These are phyloP conservation scores for Bolinopsis microptera DNA, from an alignment of 37 sponge, comb jelly and placozoan genomes.

Conservation along the genomic window DNA sequence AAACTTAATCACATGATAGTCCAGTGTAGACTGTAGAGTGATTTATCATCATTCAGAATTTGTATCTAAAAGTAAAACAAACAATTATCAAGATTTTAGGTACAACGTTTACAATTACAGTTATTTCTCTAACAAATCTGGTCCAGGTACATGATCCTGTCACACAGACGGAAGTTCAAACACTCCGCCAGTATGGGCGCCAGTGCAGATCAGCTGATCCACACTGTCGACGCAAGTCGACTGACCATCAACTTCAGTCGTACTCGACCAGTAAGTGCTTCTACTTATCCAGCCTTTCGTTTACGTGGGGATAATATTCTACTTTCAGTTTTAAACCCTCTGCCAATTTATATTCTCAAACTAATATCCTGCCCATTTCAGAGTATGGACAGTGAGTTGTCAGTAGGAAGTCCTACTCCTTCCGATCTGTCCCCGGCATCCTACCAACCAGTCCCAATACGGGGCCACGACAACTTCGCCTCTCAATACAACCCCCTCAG, in stretches of 20 bases:
- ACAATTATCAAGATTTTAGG: no score
- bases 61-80: no score
- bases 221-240: not conserved
- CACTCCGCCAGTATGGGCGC: slow-evolving; percentile 8
- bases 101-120: no score
- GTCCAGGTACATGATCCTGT: slow-evolving; percentile 24
- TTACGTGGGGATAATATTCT: no score
- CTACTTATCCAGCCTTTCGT: not conserved
- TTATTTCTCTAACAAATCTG: no score
- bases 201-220: slow-evolving; percentile 7
- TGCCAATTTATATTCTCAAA: no score
- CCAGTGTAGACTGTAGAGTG: no score
- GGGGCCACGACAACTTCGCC: slow-evolving; percentile 33
- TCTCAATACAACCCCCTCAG: slow-evolving; percentile 24
- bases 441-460: not conserved
- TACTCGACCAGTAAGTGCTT: not conserved
- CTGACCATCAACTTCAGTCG: slow-evolving; percentile 12
- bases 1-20: no score
- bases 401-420: not conserved
- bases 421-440: slow-evolving; percentile 13
- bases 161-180: slow-evolving; percentile 11
- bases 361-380: no score
- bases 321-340: no score
- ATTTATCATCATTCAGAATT: no score
- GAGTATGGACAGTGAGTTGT: slow-evolving; percentile 13